Evolutionary conservation across 2,797 vertebrate species (phyloP).

Genomic region (Percopsis omiscomaycus): DNA sequence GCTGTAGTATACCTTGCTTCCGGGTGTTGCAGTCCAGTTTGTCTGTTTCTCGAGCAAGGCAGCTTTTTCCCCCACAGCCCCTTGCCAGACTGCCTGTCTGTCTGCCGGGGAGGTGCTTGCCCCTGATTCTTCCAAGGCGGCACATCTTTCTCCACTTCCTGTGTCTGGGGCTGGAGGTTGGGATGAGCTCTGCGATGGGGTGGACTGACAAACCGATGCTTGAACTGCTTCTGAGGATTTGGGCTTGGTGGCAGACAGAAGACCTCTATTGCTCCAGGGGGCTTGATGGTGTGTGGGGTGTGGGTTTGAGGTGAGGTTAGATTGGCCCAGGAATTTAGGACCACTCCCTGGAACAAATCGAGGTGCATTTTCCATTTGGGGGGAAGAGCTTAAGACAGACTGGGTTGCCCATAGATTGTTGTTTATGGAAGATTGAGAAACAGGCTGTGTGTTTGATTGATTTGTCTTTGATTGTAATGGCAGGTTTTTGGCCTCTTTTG

Average conservation of each 20-base stretch:
- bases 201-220: neutral
- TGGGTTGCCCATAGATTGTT: conserved; percentile 30
- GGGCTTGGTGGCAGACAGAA: conserved; percentile 30
- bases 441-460: conserved; percentile 15
- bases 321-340: conserved; percentile 35
- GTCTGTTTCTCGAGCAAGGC: conserved; percentile 61
- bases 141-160: conserved; percentile 38
- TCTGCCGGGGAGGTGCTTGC: conserved; percentile 28
- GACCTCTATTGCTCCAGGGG: conserved; percentile 36
- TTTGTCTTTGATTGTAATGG: conserved; percentile 25
- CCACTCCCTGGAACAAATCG: conserved; percentile 25
- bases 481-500: conserved; percentile 42
- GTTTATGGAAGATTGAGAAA: conserved; percentile 8
- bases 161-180: conserved; percentile 9
- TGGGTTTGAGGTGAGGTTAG: conserved; percentile 48
- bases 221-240: conserved; percentile 33
- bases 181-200: conserved; percentile 14
- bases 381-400: conserved; percentile 27
- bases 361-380: conserved; percentile 35
- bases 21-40: conserved; percentile 48
- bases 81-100: conserved; percentile 37
- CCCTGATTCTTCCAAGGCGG: conserved; percentile 23
- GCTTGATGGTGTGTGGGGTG: conserved; percentile 39
- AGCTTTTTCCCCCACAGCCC: conserved; percentile 54
- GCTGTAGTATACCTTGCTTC: conserved; percentile 55